A percentile compares a stretch with the other conserved stretches of the same genome.
phyloP scores from a whole-genome alignment of 2,113 vertebrate genomes.

The Colaptes auratus region DNA sequence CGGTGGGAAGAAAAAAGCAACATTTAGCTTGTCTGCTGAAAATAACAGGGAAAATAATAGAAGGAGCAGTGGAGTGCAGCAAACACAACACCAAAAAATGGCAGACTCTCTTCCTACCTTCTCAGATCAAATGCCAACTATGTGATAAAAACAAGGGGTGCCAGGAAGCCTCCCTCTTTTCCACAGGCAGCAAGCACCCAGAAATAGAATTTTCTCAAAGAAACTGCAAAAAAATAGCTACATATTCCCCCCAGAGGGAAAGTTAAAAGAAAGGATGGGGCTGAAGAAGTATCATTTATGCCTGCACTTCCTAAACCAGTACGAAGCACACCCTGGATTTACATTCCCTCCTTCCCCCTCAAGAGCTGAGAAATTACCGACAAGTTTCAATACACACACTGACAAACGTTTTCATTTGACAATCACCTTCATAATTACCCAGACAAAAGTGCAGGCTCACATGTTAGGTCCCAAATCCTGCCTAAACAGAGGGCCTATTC shows the following conservation, averaged over 20 bases:
- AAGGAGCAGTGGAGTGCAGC: background rate
- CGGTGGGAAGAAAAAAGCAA: conserved; percentile 3
- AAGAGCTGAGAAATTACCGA: background rate
- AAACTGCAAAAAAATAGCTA: conserved; percentile 26
- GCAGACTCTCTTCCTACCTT: conserved; percentile 17
- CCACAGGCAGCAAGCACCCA: background rate
- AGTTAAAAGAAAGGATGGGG: conserved; percentile 18
- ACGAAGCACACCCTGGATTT: background rate
- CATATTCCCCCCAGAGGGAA: background rate
- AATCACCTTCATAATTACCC: background rate
- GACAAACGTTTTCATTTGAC: conserved; percentile 1
- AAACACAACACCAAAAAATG: conserved; percentile 12
- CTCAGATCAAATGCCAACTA: conserved; percentile 64
- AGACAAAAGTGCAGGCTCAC: conserved; percentile 6
- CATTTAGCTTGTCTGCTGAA: conserved; percentile 36
- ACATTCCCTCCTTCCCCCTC: background rate
- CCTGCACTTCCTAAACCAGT: conserved; percentile 1
- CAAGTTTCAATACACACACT: background rate
- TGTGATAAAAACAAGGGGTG: conserved; percentile 50
- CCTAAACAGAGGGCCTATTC: background rate
- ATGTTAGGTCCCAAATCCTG: background rate
- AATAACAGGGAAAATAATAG: conserved; percentile 17
- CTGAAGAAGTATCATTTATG: conserved; percentile 20
- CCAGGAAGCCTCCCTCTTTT: conserved; percentile 22
- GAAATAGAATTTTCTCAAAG: conserved; percentile 26